phyloP scores from a whole-genome alignment of 2,113 vertebrate species.

The Carassius carassius region DNA sequence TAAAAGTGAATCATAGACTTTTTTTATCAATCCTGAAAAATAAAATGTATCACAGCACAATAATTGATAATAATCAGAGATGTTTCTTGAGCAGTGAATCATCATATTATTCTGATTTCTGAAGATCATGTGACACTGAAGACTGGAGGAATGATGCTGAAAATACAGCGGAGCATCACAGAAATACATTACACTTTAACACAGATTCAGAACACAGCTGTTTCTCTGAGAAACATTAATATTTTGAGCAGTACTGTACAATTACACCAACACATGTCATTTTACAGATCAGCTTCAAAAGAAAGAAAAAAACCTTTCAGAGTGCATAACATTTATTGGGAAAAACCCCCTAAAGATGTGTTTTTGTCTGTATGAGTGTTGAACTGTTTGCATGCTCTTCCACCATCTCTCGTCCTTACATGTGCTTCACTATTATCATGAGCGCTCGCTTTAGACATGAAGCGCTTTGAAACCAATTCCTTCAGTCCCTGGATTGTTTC shows the following conservation, averaged over 20 bases:
- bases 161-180: background rate
- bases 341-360: background rate
- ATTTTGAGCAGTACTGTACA: no score
- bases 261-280: no score
- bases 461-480: background rate
- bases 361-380: background rate
- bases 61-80: background rate
- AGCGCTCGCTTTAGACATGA: background rate
- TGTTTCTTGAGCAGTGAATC: background rate
- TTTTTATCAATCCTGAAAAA: background rate
- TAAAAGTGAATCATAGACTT: no score
- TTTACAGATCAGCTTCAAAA: background rate
- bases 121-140: background rate
- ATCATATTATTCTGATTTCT: background rate
- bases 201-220: background rate
- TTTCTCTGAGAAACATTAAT: no score
- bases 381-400: no score
- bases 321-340: background rate
- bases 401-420: background rate
- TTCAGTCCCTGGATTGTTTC: slow-evolving; percentile 44
- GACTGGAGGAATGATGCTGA: background rate
- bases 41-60: background rate
- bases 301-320: background rate
- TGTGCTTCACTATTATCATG: background rate
- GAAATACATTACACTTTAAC: background rate